Percentiles rank a stretch among this genome's conserved stretches.
phyloP scores from a whole-genome alignment of 2,888 invertebrate species.

The Petrophora chlorosata region DNA sequence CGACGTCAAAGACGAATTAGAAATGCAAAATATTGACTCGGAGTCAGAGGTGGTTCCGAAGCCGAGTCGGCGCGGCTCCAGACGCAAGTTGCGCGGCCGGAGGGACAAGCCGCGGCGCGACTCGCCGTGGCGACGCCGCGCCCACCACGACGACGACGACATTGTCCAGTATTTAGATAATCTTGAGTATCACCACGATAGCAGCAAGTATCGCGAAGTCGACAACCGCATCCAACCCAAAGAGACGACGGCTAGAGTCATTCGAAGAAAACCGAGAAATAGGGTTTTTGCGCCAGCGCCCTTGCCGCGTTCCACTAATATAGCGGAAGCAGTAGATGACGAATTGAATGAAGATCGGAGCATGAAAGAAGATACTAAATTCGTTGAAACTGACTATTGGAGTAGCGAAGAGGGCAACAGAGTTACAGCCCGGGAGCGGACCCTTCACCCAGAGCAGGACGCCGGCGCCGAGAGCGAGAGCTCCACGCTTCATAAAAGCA shows the following conservation, averaged over 20 bases:
- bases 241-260: slow-evolving; percentile 44
- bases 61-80: not conserved
- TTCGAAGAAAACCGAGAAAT: slow-evolving; percentile 59
- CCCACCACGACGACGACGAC: not conserved
- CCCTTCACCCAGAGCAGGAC: not conserved
- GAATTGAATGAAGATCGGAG: not conserved
- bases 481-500: slow-evolving; percentile 8
- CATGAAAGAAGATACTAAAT: not conserved
- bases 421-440: not conserved
- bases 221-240: slow-evolving; percentile 33
- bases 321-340: slow-evolving; percentile 8
- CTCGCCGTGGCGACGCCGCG: slow-evolving; percentile 1
- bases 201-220: slow-evolving; percentile 42
- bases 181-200: slow-evolving; percentile 42
- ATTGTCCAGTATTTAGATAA: slow-evolving; percentile 32
- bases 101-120: not conserved
- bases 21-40: not conserved
- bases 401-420: not conserved
- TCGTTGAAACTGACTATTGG: not conserved
- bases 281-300: slow-evolving; percentile 33
- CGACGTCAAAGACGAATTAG: not conserved
- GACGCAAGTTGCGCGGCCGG: not conserved
- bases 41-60: not conserved
- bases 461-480: slow-evolving; percentile 3
- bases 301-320: no score